Evolutionary conservation across 2,113 vertebrate genomes (phyloP).

Genomic region (Mohoua ochrocephala): DNA sequence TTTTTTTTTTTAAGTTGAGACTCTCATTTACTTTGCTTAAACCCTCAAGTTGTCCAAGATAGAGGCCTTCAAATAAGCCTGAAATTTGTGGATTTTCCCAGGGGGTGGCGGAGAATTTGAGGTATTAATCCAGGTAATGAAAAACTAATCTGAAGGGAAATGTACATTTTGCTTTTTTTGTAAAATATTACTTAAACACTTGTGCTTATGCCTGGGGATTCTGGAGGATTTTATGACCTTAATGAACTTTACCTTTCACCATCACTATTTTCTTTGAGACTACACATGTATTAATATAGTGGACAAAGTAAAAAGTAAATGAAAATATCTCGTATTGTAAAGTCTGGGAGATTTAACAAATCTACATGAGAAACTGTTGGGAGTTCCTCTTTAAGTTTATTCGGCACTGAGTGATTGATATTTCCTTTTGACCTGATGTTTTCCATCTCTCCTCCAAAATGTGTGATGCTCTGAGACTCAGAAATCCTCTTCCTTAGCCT

Average conservation of each 20-base stretch:
- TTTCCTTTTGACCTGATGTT: background rate
- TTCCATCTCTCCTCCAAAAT: background rate
- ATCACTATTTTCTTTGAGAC: background rate
- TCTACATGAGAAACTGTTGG: background rate
- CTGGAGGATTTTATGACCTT: background rate
- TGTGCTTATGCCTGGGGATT: background rate
- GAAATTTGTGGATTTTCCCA: background rate
- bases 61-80: background rate
- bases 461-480: background rate
- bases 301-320: background rate
- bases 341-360: background rate
- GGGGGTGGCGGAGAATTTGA: background rate
- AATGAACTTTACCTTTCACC: background rate
- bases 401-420: background rate
- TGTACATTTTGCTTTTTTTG: background rate
- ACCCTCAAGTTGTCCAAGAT: background rate
- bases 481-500: background rate
- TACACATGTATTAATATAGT: background rate
- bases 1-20: fast-evolving
- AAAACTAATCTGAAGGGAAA: background rate
- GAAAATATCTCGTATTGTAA: background rate
- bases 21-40: background rate
- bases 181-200: background rate
- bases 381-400: background rate
- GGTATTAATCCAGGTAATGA: background rate